Conservation (phyloP, 1,140 invertebrate species). For the Ceratina australensis region DNA sequence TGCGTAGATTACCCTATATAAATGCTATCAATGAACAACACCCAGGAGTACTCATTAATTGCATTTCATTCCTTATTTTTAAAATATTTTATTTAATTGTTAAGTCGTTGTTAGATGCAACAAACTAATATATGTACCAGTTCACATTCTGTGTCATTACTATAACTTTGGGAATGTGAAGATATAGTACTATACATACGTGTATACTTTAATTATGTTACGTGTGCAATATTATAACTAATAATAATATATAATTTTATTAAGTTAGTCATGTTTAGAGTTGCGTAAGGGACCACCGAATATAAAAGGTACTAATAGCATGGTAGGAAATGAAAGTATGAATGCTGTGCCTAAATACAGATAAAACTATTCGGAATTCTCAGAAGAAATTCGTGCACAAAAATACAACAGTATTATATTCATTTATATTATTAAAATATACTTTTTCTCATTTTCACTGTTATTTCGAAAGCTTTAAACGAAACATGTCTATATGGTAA, state of each 20-base stretch:
- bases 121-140: conserved; percentile 12
- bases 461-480: neutral
- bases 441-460: neutral
- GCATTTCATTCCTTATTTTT: conserved; percentile 10
- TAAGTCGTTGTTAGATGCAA: neutral
- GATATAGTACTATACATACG: neutral
- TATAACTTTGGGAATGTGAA: conserved; percentile 40
- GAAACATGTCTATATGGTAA: neutral
- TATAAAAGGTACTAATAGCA: conserved; percentile 34
- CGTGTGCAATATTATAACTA: conserved; percentile 21
- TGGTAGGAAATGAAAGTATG: conserved; percentile 45
- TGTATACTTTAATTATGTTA: conserved; percentile 1
- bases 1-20: conserved; percentile 40
- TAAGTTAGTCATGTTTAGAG: conserved; percentile 20
- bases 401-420: neutral
- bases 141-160: conserved; percentile 37
- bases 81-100: neutral
- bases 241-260: conserved; percentile 8
- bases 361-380: conserved; percentile 39
- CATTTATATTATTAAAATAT: conserved; percentile 5
- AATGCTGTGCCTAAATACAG: conserved; percentile 42
- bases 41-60: conserved; percentile 24
- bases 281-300: conserved; percentile 44
- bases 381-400: neutral
- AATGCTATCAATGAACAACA: neutral